Base-by-base conservation (phyloP, 92 coral and sea anemone genomes). In the Porites lobata region DNA sequence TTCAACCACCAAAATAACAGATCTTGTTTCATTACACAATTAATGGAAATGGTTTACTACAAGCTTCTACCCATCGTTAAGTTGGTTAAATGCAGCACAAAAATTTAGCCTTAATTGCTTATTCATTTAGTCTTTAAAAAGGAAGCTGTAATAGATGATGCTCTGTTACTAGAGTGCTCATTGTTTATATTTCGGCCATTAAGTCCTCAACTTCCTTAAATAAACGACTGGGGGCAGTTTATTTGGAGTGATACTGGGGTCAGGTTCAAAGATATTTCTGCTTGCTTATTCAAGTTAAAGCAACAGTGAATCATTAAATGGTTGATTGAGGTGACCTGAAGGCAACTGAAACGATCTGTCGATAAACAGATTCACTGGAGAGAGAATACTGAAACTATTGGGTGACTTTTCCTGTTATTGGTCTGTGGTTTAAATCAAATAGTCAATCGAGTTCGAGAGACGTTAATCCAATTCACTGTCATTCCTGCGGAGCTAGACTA, bases 121-220 rank as follows among this genome's bases (percentile, higher is more conserved):
- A 13, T 69, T 82, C 77, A 54, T 12, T 57, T 57, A 5, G 32
- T 54, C 66, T 14, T 81, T 32, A 70, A 82, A 18, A 21, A 29
- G n/a, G 57, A 69, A 59, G 24, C 71, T 7, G 32, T 29, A 18
- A 12, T 32, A 15, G 54, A 82, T 69, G 76, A 70, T 70, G 21
- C 17, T 57, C 76, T 82, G 78, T 70, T 54, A 18, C 18, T 68
- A n/a, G 7, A 21, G 38, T 50, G 38, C 13, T 1, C 47, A 61
- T 6, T 86, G 59, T 86, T 79, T 86, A 72, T 62, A 22, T 84
- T 61, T 59, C 50, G 14, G 69, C 87, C 65, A 61, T 84, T 63
- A 84, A 64, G 81, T 84, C 47, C 87, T 84, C 80, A 53, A 84
- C 87, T 62, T 72, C 72, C 87, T 73, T 83, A 83, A 83, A 83